These are phyloP conservation scores for Carassius gibelio DNA, from an alignment of 2,113 vertebrate species.

Conservation along the genomic window DNA sequence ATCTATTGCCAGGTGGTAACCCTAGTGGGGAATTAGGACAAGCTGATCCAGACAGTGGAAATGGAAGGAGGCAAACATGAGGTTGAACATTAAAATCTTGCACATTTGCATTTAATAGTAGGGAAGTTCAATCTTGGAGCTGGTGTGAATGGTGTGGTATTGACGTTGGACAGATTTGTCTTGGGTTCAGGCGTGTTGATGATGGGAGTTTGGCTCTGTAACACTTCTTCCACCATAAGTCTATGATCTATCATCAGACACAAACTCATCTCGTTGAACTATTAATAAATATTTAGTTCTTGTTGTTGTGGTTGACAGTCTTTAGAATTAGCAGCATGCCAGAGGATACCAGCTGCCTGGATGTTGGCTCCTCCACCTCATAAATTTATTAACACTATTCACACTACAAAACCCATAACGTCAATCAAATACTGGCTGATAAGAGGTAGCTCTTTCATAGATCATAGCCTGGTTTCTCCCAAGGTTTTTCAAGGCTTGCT, in stretches of 20 bases:
- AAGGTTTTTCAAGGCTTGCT: too few species aligned
- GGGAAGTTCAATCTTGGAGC: neutral
- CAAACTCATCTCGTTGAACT: neutral
- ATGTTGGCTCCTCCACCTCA: slow-evolving; percentile 21
- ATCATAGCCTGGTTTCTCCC: neutral
- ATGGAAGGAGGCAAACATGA: too few species aligned
- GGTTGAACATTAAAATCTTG: neutral
- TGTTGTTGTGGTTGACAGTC: neutral
- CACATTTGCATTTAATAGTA: neutral
- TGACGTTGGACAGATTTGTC: neutral
- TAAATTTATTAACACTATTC: neutral
- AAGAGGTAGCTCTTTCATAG: neutral
- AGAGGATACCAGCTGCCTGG: neutral
- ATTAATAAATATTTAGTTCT: neutral
- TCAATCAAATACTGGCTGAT: neutral
- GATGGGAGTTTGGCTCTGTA: slow-evolving; percentile 2
- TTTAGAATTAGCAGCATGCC: slow-evolving; percentile 9
- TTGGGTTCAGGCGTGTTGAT: slow-evolving; percentile 3
- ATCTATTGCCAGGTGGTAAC: too few species aligned
- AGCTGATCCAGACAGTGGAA: too few species aligned
- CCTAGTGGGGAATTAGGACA: neutral
- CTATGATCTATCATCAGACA: neutral
- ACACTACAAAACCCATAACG: neutral
- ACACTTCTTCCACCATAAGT: neutral
- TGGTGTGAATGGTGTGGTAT: neutral